phyloP scores from a whole-genome alignment of 2,888 invertebrate genomes.

The Acleris sparsana region DNA sequence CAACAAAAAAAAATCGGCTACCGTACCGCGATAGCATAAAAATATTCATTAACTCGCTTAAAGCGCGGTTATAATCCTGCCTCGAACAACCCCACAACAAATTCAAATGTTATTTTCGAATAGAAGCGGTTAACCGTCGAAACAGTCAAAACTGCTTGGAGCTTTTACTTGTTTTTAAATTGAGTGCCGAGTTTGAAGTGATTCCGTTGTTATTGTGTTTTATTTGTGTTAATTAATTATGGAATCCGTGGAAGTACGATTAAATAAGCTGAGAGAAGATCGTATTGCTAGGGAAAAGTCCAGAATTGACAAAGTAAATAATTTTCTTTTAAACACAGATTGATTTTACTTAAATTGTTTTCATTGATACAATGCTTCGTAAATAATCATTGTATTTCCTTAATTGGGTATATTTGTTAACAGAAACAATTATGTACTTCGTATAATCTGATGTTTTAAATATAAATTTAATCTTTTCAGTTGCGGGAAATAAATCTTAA shows the following conservation, averaged over 20 bases:
- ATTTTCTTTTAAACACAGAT: not conserved
- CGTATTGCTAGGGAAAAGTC: conserved; percentile 69
- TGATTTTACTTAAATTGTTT: not conserved
- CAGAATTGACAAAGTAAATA: conserved; percentile 67
- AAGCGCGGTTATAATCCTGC: not conserved
- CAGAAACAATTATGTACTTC: not conserved
- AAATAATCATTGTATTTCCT: no score
- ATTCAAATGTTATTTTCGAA: conserved; percentile 33
- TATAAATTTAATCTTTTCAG: conserved; percentile 50
- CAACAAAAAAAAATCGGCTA: no score
- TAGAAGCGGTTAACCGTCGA: conserved; percentile 34
- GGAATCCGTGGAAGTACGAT: conserved; percentile 54
- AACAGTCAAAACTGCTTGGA: conserved; percentile 11
- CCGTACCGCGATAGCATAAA: no score
- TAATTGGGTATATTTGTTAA: not conserved
- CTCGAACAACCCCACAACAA: conserved; percentile 22
- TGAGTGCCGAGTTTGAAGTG: conserved; percentile 6
- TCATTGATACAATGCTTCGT: not conserved
- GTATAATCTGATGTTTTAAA: not conserved
- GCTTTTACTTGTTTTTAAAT: conserved; percentile 17
- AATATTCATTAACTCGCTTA: no score
- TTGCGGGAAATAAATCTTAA: conserved; percentile 66
- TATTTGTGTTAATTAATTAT: conserved; percentile 37
- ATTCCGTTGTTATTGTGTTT: not conserved
- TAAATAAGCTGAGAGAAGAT: conserved; percentile 66